Evolutionary conservation across 2,797 vertebrate genomes (phyloP).

Genomic region (Bucorvus abyssinicus): DNA sequence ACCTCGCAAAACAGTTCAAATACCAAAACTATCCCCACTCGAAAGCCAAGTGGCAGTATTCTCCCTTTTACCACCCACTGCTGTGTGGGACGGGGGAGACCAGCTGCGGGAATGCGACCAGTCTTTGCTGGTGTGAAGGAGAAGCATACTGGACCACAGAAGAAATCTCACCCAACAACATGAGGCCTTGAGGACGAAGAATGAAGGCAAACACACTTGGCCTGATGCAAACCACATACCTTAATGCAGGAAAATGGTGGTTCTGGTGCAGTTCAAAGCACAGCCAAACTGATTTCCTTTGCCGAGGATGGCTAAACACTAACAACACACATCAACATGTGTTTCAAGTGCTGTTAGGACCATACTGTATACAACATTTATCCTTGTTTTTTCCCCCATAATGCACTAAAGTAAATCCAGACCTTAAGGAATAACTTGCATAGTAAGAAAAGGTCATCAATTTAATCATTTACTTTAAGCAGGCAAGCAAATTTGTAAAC

Average conservation of each 20-base stretch:
- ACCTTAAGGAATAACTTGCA: conserved; percentile 72
- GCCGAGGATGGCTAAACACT: background rate
- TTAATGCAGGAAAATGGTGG: background rate
- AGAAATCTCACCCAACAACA: background rate
- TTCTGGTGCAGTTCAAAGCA: conserved; percentile 25
- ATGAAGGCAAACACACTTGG: background rate
- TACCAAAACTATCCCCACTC: background rate
- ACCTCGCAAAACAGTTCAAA: background rate
- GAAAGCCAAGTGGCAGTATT: background rate
- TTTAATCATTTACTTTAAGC: conserved; percentile 83
- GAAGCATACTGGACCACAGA: background rate
- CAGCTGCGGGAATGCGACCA: background rate
- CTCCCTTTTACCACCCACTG: background rate
- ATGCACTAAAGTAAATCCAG: conserved; percentile 69
- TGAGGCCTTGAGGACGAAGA: background rate
- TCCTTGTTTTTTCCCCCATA: background rate
- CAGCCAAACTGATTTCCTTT: background rate
- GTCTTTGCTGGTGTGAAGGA: background rate
- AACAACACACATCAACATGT: background rate
- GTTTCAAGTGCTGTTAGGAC: conserved; percentile 30
- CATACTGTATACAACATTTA: background rate
- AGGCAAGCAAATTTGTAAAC: conserved; percentile 83
- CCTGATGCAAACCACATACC: background rate
- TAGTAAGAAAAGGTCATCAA: conserved; percentile 79
- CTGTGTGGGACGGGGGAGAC: background rate